A percentile compares a stretch with the other conserved stretches of the same genome.
phyloP scores from a whole-genome alignment of 2,797 vertebrate genomes.

The Pachyuromys duprasi region DNA sequence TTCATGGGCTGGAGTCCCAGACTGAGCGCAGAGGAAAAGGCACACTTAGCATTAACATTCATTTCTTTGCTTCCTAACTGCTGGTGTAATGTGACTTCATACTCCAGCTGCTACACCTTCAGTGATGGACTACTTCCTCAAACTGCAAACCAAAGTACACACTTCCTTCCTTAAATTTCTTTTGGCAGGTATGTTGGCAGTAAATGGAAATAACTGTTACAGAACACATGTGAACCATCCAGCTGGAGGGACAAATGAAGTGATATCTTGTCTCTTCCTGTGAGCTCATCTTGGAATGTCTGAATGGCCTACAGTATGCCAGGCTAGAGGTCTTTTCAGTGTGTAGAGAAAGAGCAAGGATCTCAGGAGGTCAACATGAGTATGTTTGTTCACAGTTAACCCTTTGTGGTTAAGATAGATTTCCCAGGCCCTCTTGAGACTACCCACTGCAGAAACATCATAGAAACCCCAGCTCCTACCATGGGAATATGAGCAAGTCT shows the following conservation, averaged over 20 bases:
- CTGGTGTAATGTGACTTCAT: neutral
- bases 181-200: neutral
- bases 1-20: neutral
- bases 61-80: neutral
- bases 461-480: neutral
- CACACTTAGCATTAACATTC: neutral
- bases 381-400: neutral
- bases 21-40: no score
- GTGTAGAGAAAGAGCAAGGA: neutral
- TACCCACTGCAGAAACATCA: neutral
- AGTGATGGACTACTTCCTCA: no score
- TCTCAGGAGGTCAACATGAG: neutral
- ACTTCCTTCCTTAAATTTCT: neutral
- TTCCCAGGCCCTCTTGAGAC: neutral
- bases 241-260: neutral
- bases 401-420: neutral
- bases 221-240: neutral
- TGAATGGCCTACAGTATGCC: neutral
- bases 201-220: neutral
- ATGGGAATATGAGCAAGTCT: neutral
- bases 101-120: neutral
- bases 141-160: neutral
- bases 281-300: neutral
- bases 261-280: neutral
- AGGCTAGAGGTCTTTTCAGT: neutral